Conservation (phyloP, 2,113 vertebrate genomes). For the Poeciliopsis turrubarensis region DNA sequence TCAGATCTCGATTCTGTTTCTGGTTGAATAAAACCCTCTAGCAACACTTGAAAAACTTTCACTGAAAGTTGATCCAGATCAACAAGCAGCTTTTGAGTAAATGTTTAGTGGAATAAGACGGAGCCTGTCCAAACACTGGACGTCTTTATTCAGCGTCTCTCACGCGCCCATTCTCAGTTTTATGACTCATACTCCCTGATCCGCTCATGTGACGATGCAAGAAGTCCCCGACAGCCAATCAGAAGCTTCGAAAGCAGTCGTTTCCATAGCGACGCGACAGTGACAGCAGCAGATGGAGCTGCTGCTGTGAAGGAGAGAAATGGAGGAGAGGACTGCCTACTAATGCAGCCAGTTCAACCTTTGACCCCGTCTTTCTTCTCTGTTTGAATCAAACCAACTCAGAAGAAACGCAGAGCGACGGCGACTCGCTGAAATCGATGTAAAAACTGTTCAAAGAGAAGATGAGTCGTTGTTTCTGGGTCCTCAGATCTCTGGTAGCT, state of each 20-base stretch:
- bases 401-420: neutral
- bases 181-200: slow-evolving; percentile 67
- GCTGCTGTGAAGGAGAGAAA: slow-evolving; percentile 36
- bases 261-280: slow-evolving; percentile 71
- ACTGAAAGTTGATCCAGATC: neutral
- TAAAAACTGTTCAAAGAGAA: neutral
- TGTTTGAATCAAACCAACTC: neutral
- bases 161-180: slow-evolving; percentile 5
- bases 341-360: neutral
- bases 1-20: neutral
- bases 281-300: slow-evolving; percentile 72
- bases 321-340: slow-evolving; percentile 6
- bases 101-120: neutral
- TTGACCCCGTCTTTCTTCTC: slow-evolving; percentile 2
- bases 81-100: neutral
- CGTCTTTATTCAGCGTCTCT: neutral
- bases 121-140: neutral
- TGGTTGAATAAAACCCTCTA: neutral
- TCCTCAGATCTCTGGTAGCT: neutral
- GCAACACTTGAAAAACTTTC: neutral
- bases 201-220: slow-evolving; percentile 62
- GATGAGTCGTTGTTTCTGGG: neutral
- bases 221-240: slow-evolving; percentile 67
- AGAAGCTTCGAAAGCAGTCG: slow-evolving; percentile 33
- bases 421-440: neutral